Conservation (phyloP, 2,888 invertebrate species). For the Cephus runcator region DNA sequence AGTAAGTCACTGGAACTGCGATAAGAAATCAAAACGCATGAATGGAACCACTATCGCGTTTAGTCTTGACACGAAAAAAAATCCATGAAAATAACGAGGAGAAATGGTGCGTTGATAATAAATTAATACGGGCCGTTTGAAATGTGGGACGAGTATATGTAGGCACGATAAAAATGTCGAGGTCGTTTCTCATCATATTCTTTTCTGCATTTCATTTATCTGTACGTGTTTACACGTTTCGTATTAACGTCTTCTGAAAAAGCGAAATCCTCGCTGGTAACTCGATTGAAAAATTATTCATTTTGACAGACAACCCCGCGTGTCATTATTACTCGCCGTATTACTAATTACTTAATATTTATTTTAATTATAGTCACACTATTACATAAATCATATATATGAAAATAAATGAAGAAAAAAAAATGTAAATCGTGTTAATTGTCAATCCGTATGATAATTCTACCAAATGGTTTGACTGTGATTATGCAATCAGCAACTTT, state of each 20-base stretch:
- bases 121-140: neutral
- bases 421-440: neutral
- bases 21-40: neutral
- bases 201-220: neutral
- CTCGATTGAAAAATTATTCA: neutral
- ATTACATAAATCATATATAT: neutral
- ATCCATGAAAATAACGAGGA: neutral
- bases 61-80: neutral
- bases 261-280: neutral
- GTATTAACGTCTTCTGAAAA: neutral
- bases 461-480: neutral
- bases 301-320: neutral
- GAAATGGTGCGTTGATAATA: neutral
- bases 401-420: neutral
- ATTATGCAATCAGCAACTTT: neutral
- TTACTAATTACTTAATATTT: neutral
- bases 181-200: neutral
- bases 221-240: neutral
- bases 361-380: neutral
- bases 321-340: neutral
- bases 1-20: neutral
- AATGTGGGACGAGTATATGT: neutral
- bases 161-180: neutral
- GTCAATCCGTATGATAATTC: neutral
- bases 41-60: neutral